Percentiles rank a stretch among this genome's conserved stretches.
phyloP scores from a whole-genome alignment of 2,797 vertebrate genomes.

The Pipistrellus pipistrellus region DNA sequence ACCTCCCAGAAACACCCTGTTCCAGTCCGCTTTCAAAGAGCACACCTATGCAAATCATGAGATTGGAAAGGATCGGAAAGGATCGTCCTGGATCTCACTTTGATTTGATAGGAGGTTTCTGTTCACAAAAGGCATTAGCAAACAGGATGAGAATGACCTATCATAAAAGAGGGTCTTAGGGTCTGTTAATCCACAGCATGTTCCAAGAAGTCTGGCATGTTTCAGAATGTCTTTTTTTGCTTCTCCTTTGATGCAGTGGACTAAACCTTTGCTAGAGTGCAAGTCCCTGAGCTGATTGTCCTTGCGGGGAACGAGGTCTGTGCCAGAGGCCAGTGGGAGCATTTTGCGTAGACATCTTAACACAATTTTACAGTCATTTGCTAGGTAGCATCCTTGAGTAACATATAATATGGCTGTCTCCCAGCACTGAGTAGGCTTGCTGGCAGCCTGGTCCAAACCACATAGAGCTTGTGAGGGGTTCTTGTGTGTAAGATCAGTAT shows the following conservation, averaged over 20 bases:
- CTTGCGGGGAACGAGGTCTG: not conserved
- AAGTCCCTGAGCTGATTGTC: not conserved
- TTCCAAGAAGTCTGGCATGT: slow-evolving; percentile 31
- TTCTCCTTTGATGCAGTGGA: not conserved
- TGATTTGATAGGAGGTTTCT: not conserved
- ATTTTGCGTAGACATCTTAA: slow-evolving; percentile 16
- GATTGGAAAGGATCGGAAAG: not conserved
- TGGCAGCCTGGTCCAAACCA: not conserved
- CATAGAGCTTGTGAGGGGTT: not conserved
- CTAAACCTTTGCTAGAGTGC: not conserved
- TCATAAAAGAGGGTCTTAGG: not conserved
- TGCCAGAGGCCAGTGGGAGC: slow-evolving; percentile 8
- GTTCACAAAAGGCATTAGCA: slow-evolving; percentile 23
- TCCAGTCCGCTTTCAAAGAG: not conserved
- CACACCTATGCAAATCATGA: not conserved
- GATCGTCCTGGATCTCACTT: not conserved
- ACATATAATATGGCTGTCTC: not conserved
- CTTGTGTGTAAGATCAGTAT: not conserved
- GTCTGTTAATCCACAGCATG: not conserved
- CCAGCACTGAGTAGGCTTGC: not conserved
- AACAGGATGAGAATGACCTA: slow-evolving; percentile 28
- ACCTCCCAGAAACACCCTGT: no score
- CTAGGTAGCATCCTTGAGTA: not conserved
- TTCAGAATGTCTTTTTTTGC: not conserved
- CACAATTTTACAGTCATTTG: not conserved